Percentiles rank a stretch among this genome's conserved stretches.
These are phyloP conservation scores for Nipponia nippon DNA, from an alignment of 2,113 vertebrate species.

Conservation along the genomic window DNA sequence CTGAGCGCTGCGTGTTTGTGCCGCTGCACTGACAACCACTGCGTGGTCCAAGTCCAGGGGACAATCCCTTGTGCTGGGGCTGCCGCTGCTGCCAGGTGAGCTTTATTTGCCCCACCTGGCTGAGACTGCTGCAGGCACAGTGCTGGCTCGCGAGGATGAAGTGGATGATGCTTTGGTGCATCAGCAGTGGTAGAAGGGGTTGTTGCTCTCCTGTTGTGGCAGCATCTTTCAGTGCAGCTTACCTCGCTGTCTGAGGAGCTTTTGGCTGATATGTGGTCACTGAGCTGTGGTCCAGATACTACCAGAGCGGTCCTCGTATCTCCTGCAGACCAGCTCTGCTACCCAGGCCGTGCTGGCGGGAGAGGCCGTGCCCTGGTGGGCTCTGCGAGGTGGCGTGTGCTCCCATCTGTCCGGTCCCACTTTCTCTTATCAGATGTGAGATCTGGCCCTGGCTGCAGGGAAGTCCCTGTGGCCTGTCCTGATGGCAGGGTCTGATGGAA, in stretches of 20 bases:
- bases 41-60: neutral
- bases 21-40: neutral
- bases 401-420: neutral
- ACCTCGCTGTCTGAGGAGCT: neutral
- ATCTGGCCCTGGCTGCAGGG: neutral
- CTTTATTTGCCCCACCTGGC: neutral
- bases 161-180: neutral
- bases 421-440: neutral
- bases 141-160: neutral
- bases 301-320: fast-evolving
- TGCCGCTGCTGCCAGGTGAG: neutral
- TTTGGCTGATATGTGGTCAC: neutral
- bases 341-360: neutral
- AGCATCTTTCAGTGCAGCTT: neutral
- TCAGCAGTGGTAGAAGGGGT: neutral
- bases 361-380: neutral
- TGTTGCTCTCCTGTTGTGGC: neutral
- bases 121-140: neutral
- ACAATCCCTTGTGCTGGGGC: neutral
- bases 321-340: neutral
- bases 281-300: neutral
- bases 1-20: fast-evolving
- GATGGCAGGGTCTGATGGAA: neutral
- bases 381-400: neutral
- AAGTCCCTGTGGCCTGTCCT: neutral